A percentile compares a stretch with the other conserved stretches of the same genome.
phyloP scores from a whole-genome alignment of 1,140 invertebrate species.

The Ostrea denselamellosa region DNA sequence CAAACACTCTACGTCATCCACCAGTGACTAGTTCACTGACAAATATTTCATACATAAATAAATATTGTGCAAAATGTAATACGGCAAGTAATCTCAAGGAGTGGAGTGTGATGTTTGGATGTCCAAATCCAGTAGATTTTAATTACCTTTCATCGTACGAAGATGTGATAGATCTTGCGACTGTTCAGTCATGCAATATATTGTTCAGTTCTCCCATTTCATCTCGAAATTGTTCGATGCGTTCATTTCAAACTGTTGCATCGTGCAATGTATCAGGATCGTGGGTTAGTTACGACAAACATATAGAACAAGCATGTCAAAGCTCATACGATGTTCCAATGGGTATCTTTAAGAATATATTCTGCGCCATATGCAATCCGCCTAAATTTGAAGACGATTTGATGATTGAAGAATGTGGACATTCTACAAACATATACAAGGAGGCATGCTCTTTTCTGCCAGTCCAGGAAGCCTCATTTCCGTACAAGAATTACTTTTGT shows the following conservation, averaged over 20 bases:
- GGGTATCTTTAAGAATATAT: neutral
- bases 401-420: neutral
- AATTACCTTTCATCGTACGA: neutral
- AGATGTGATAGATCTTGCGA: neutral
- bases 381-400: neutral
- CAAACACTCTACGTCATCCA: neutral
- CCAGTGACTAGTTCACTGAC: neutral
- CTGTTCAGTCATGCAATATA: too few relatives aligned
- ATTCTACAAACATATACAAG: neutral
- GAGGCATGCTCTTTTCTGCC: neutral
- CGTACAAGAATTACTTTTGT: slow-evolving; percentile 24
- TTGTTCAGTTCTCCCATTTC: too few relatives aligned
- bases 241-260: neutral
- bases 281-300: neutral
- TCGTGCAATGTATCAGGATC: slow-evolving; percentile 10
- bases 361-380: neutral
- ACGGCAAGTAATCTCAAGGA: neutral
- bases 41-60: neutral
- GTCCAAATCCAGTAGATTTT: neutral
- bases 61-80: neutral
- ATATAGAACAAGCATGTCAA: neutral
- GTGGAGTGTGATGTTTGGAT: neutral
- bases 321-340: neutral
- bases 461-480: neutral
- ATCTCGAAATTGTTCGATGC: too few relatives aligned